These are phyloP conservation scores for Whitmania pigra DNA, from an alignment of 1,140 invertebrate species.

Conservation along the genomic window DNA sequence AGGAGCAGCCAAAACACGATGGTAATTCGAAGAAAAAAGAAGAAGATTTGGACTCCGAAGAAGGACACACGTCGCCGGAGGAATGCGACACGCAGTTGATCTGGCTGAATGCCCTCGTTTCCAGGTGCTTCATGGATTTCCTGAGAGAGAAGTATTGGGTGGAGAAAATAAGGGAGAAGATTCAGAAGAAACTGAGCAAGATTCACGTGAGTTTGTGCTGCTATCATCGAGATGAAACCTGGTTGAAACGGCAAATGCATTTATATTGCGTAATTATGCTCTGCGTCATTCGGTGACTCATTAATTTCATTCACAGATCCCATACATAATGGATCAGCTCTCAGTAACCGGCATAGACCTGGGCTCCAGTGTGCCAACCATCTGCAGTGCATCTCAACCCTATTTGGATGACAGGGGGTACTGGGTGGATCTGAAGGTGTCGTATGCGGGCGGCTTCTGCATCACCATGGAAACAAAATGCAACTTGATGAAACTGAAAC, in stretches of 20 bases:
- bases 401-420: slow-evolving; percentile 69
- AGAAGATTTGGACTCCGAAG: not conserved
- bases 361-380: slow-evolving; percentile 60
- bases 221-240: too few species aligned
- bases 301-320: slow-evolving; percentile 46
- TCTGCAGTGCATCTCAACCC: slow-evolving; percentile 60
- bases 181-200: slow-evolving; percentile 71
- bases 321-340: slow-evolving; percentile 74
- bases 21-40: slow-evolving; percentile 21
- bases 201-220: slow-evolving; percentile 51
- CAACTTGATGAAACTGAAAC: slow-evolving; percentile 73
- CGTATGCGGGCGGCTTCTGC: slow-evolving; percentile 70
- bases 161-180: slow-evolving; percentile 52
- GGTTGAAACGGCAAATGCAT: not conserved
- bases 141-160: slow-evolving; percentile 53
- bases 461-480: slow-evolving; percentile 83
- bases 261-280: too few species aligned
- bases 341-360: slow-evolving; percentile 61
- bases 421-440: slow-evolving; percentile 81
- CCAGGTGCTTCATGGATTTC: slow-evolving; percentile 64
- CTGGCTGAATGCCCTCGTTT: slow-evolving; percentile 64
- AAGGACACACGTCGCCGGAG: not conserved
- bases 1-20: slow-evolving; percentile 16
- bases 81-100: slow-evolving; percentile 34
- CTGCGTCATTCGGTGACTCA: too few species aligned